Percentiles rank a stretch among this genome's conserved stretches.
Conservation (phyloP, 2,113 vertebrate genomes). For the Crocuta crocuta region DNA sequence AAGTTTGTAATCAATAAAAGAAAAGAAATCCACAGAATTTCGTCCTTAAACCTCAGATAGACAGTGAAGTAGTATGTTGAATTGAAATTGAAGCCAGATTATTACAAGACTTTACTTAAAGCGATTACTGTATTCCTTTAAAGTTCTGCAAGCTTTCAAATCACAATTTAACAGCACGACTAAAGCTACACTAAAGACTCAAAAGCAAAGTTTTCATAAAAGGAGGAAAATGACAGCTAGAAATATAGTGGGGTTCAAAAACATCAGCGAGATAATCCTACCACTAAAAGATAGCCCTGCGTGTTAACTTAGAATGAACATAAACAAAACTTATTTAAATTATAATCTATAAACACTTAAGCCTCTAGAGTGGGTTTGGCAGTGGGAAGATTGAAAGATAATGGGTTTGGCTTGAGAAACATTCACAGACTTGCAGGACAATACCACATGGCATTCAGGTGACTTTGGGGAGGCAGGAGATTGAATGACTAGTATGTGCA, state of each 20-base stretch:
- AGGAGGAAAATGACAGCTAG: neutral
- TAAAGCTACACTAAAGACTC: neutral
- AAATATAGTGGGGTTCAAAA: neutral
- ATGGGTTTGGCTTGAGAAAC: neutral
- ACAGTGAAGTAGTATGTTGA: neutral
- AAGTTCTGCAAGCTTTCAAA: neutral
- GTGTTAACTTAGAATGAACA: neutral
- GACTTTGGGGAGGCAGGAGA: neutral
- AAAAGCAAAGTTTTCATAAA: neutral
- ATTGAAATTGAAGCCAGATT: neutral
- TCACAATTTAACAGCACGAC: neutral
- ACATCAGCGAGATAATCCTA: neutral
- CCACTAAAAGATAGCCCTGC: neutral
- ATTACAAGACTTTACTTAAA: neutral
- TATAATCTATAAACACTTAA: neutral
- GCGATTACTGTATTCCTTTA: neutral
- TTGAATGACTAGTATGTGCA: neutral
- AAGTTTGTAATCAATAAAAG: conserved; percentile 8
- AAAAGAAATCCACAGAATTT: neutral
- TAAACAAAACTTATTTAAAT: neutral
- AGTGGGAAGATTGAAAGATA: neutral
- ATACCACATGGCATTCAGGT: neutral
- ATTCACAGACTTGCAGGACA: neutral
- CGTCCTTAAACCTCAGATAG: neutral
- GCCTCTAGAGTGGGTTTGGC: neutral